These are phyloP conservation scores for Axis porcinus DNA, from an alignment of 2,113 vertebrate species.

Conservation along the genomic window DNA sequence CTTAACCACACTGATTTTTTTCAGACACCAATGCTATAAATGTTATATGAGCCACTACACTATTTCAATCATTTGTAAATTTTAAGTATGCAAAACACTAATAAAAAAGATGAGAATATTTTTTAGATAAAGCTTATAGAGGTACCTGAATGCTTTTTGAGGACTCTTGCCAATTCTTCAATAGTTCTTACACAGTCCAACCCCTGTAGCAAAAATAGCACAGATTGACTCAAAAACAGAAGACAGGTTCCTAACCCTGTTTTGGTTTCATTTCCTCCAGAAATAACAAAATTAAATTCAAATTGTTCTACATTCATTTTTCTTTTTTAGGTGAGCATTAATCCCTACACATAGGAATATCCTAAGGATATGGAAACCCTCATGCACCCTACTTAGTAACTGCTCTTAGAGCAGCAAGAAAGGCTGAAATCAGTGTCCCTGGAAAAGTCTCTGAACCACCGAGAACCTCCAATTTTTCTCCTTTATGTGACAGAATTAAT, in stretches of 20 bases:
- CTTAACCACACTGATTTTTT: neutral
- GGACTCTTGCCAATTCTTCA: constrained; percentile 89
- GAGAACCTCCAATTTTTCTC: neutral
- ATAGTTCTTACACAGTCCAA: constrained; percentile 91
- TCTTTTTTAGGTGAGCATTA: neutral
- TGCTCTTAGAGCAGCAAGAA: neutral
- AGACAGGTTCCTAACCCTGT: neutral
- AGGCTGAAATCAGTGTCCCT: neutral
- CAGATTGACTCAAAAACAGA: neutral
- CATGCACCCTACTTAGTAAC: neutral
- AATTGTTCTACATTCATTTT: neutral
- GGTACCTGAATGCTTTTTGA: constrained; percentile 92
- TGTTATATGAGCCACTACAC: neutral
- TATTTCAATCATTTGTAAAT: neutral
- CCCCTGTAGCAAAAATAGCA: constrained; percentile 79
- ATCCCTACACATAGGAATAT: neutral
- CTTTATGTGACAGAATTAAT: neutral
- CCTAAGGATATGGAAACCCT: neutral
- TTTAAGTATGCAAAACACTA: neutral
- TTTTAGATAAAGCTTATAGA: constrained; percentile 12
- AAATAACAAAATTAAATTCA: constrained; percentile 40
- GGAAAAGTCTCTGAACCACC: neutral
- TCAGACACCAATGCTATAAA: neutral
- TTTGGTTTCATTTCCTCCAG: neutral
- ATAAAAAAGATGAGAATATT: neutral